Conservation (phyloP, 2,113 vertebrate genomes). For the Nycticebus coucang region DNA sequence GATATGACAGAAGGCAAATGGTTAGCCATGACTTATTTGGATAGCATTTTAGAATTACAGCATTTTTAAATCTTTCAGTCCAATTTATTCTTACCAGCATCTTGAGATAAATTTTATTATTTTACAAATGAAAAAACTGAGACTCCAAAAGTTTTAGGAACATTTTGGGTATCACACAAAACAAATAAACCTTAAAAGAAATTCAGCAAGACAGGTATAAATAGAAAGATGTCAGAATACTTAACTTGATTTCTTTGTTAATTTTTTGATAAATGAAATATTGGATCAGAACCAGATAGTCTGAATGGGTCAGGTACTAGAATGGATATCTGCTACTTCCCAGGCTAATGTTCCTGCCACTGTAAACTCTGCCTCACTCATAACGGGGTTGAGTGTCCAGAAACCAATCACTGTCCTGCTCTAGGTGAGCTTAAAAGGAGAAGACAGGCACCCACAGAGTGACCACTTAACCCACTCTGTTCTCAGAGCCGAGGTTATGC, state of each 20-base stretch:
- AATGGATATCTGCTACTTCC: not conserved
- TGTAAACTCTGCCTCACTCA: not conserved
- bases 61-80: slow-evolving; percentile 3
- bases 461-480: slow-evolving; percentile 45
- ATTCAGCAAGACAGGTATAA: not conserved
- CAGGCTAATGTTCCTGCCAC: not conserved
- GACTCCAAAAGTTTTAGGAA: not conserved
- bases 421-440: slow-evolving; percentile 55
- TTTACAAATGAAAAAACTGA: not conserved
- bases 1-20: not conserved
- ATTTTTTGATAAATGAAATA: not conserved
- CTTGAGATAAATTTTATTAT: not conserved
- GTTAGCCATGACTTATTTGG: not conserved
- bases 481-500: slow-evolving; percentile 61
- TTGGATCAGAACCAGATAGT: not conserved
- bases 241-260: not conserved
- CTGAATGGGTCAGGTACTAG: not conserved
- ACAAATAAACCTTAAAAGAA: not conserved
- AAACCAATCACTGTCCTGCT: slow-evolving; percentile 22
- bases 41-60: slow-evolving; percentile 29
- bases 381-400: not conserved
- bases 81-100: slow-evolving; percentile 5
- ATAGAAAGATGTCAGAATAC: not conserved
- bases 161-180: not conserved
- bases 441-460: slow-evolving; percentile 57